Evolutionary conservation across 2,797 vertebrate genomes (phyloP), one percentile per base, ranked within the genome.

Genomic region (Crypturellus tataupa): DNA sequence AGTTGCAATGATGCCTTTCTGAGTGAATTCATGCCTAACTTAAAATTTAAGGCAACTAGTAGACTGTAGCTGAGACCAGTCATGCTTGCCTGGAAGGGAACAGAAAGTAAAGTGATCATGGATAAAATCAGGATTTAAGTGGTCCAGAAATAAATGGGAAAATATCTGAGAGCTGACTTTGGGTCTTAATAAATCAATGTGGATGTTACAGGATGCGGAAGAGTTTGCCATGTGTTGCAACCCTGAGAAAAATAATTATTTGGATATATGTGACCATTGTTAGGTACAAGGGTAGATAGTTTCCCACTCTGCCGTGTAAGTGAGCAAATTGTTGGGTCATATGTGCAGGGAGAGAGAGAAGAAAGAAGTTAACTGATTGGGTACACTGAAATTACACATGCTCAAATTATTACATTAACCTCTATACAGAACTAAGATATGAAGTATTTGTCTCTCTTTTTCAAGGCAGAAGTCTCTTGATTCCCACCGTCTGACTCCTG

Each of bases 61-160:
- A 33, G 1, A 0, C 0, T 27, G 29, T 67, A n/a, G 33, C 16
- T 80, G 13, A 64, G 75, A 76, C 11, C 15, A 19, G 6, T 14
- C 16, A 27, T 69, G 11, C 25, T 64, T 71, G n/a, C 6, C 23
- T 84, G 31, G 42, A 82, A 80, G 64, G 62, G 10, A 24, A 82
- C 49, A 10, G 33, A 16, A 72, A 78, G 12, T 42, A n/a, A 76
- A 76, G 18, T 2, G 8, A 55, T 4, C 6, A 7, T 9, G 7
- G 19, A 2, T 18, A 84, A 77, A 82, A 84, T 2, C 14, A 62
- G 10, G 6, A 80, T 24, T 63, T 33, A 76, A 89, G 27, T 35
- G 4, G 69, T 56, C 37, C 53, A 51, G 49, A 85, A 76, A 71
- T 15, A 65, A 85, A 51, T 7, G 6, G 9, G 19, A 71, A 65